Evolutionary conservation across 1,140 invertebrate species (phyloP).

Genomic region (Sarcophaga bullata): DNA sequence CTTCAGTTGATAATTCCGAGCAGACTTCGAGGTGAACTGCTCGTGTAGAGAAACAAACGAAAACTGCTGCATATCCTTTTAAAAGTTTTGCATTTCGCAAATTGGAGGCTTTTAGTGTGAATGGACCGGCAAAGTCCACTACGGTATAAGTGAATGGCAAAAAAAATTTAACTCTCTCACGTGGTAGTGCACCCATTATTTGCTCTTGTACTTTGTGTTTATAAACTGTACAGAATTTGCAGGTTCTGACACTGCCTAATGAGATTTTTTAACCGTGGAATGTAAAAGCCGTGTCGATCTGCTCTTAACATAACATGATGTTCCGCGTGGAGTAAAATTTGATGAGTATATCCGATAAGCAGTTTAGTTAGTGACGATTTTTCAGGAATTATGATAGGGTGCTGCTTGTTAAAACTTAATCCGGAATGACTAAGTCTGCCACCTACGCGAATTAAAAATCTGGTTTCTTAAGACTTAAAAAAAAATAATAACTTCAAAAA

Average conservation of each 20-base stretch:
- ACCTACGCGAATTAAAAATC: too few species aligned
- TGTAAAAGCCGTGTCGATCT: neutral
- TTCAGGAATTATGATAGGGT: slow-evolving; percentile 33
- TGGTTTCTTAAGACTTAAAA: too few species aligned
- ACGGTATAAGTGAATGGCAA: neutral
- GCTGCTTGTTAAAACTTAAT: neutral
- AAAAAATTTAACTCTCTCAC: neutral
- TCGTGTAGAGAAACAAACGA: neutral
- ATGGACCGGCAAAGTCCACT: neutral
- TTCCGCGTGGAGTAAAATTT: neutral
- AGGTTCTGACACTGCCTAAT: neutral
- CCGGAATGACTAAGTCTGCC: neutral
- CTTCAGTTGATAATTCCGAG: neutral
- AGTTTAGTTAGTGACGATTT: slow-evolving; percentile 14
- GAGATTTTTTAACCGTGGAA: neutral
- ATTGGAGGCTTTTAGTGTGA: neutral
- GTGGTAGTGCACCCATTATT: too few species aligned
- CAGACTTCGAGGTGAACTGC: slow-evolving; percentile 2
- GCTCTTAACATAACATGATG: neutral
- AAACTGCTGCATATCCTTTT: slow-evolving; percentile 17
- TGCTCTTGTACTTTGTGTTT: too few species aligned
- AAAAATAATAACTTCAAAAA: too few species aligned
- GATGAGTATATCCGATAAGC: neutral
- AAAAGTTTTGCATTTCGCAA: neutral
- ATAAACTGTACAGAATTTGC: neutral